Conservation (phyloP, 2,888 invertebrate genomes). For the Nowickia ferox region DNA sequence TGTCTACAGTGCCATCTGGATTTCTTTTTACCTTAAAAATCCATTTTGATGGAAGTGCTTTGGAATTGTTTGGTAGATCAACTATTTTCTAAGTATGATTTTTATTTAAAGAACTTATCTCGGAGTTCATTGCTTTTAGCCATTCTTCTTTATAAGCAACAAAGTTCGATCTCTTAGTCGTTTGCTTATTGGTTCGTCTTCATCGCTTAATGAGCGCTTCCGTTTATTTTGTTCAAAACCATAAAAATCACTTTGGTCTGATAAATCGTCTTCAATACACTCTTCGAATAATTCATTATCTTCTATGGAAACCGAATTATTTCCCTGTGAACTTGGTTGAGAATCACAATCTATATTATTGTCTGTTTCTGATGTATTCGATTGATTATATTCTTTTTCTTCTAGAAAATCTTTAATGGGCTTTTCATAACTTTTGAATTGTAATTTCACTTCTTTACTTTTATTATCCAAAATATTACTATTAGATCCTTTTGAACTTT, state of each 20-base stretch:
- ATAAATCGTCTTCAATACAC: slow-evolving; percentile 4
- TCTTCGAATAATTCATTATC: neutral
- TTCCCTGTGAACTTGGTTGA: neutral
- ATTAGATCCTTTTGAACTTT: neutral
- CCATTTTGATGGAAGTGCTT: slow-evolving; percentile 5
- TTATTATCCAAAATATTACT: neutral
- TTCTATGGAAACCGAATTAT: neutral
- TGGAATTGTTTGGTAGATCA: neutral
- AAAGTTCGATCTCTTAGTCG: slow-evolving; percentile 23
- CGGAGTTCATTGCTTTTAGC: too few species aligned
- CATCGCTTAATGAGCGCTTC: neutral
- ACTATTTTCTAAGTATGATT: slow-evolving; percentile 7
- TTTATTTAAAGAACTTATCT: slow-evolving; percentile 25
- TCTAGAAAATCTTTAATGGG: neutral
- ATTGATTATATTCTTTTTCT: neutral
- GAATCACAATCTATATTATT: neutral
- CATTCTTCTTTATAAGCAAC: neutral
- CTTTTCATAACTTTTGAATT: slow-evolving; percentile 11
- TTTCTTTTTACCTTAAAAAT: slow-evolving; percentile 1
- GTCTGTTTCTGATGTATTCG: neutral
- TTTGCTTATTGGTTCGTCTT: slow-evolving; percentile 18
- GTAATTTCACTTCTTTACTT: neutral
- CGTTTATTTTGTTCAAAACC: slow-evolving; percentile 16
- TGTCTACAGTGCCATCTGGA: slow-evolving; percentile 23
- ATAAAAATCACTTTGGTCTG: slow-evolving; percentile 16